Percentiles rank a stretch among this genome's conserved stretches.
These are phyloP conservation scores for Macropus fuliginosus DNA, from an alignment of 2,797 vertebrate species.

Conservation along the genomic window DNA sequence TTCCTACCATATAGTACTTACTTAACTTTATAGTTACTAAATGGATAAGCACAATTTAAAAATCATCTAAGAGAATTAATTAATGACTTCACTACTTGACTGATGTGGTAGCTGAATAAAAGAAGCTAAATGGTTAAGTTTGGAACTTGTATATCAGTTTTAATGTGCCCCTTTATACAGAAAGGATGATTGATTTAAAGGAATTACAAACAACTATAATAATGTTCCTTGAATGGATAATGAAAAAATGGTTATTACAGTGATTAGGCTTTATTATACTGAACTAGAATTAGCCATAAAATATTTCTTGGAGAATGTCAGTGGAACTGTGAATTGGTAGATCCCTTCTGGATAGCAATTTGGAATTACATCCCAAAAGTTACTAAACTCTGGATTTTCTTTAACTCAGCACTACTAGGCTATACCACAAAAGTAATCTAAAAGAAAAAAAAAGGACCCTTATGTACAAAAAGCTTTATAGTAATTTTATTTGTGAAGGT, in stretches of 20 bases:
- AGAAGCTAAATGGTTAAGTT: conserved; percentile 64
- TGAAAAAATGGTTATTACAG: neutral
- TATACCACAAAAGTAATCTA: neutral
- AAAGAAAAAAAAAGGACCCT: neutral
- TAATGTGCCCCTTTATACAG: conserved; percentile 52
- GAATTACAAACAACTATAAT: conserved; percentile 24
- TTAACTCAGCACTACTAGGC: neutral
- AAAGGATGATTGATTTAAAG: conserved; percentile 58
- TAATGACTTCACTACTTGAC: conserved; percentile 34
- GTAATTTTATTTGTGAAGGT: neutral
- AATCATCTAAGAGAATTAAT: neutral
- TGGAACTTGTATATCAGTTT: conserved; percentile 36
- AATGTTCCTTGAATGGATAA: neutral
- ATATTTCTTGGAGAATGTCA: neutral
- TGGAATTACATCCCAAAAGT: neutral
- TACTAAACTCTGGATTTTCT: neutral
- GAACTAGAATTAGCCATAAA: neutral
- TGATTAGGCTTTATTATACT: neutral
- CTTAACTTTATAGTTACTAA: neutral
- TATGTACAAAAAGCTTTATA: neutral
- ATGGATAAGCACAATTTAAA: conserved; percentile 28
- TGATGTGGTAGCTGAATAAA: conserved; percentile 67
- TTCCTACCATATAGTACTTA: conserved; percentile 3
- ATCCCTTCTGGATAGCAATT: neutral
- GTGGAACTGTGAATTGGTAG: neutral